Evolutionary conservation across 2,113 vertebrate species (phyloP).

Genomic region (Canis aureus): DNA sequence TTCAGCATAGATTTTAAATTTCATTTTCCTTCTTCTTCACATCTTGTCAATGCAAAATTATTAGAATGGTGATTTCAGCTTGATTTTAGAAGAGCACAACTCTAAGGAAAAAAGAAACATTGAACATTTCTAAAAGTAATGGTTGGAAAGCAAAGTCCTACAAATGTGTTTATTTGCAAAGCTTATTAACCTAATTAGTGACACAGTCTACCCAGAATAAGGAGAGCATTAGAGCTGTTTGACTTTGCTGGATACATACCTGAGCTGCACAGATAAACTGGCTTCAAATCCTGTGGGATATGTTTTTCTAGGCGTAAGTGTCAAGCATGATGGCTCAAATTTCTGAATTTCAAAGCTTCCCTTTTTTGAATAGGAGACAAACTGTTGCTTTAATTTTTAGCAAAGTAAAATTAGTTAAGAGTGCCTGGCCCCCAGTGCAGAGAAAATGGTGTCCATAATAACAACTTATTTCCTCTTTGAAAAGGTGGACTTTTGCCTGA

Average conservation of each 20-base stretch:
- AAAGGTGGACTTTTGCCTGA: background rate
- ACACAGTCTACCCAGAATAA: slow-evolving; percentile 73
- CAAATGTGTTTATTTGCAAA: slow-evolving; percentile 12
- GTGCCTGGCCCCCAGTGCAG: slow-evolving; percentile 53
- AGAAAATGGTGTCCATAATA: slow-evolving; percentile 43
- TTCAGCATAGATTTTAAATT: background rate
- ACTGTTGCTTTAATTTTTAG: slow-evolving; percentile 75
- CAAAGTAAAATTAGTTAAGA: slow-evolving; percentile 73
- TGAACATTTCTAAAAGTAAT: background rate
- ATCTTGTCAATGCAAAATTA: background rate
- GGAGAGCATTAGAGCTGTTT: slow-evolving; percentile 15
- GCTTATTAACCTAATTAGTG: slow-evolving; percentile 58
- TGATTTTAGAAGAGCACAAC: background rate
- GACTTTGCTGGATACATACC: slow-evolving; percentile 59
- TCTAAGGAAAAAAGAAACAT: background rate
- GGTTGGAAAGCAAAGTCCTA: slow-evolving; percentile 14
- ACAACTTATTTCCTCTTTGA: background rate
- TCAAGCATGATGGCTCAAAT: slow-evolving; percentile 66
- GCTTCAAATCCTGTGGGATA: slow-evolving; percentile 64
- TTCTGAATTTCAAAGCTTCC: slow-evolving; percentile 78
- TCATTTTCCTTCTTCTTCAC: background rate
- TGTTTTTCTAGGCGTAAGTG: slow-evolving; percentile 80
- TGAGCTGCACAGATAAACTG: slow-evolving; percentile 76
- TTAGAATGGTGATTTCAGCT: background rate
- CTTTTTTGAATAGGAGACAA: slow-evolving; percentile 69